Evolutionary conservation across 2,888 invertebrate species (phyloP).

Genomic region (Cosmopolites sordidus): DNA sequence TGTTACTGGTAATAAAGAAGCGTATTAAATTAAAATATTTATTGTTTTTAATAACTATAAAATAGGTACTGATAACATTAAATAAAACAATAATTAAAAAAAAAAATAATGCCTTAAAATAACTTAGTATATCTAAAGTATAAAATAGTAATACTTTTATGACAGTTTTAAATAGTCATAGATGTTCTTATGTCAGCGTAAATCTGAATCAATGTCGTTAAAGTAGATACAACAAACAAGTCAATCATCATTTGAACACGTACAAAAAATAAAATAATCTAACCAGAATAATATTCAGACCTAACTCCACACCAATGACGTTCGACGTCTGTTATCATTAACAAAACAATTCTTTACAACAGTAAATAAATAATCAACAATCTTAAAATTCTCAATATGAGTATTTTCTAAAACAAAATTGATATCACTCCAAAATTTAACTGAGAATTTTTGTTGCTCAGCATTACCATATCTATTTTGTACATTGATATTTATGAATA

Average conservation of each 20-base stretch:
- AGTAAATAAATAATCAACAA: background rate
- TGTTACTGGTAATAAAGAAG: too few relatives aligned
- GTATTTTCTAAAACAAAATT: background rate
- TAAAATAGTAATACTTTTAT: background rate
- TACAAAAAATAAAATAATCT: background rate
- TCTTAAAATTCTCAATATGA: slow-evolving; percentile 1
- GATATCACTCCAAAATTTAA: background rate
- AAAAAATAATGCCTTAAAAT: background rate
- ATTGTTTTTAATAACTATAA: too few relatives aligned
- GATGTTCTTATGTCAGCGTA: background rate
- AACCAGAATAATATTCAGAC: background rate
- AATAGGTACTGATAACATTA: too few relatives aligned
- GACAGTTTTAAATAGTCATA: background rate
- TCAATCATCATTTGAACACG: background rate
- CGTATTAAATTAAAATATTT: too few relatives aligned
- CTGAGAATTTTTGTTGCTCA: background rate
- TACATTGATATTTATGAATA: background rate
- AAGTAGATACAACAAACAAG: background rate
- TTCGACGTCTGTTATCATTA: background rate
- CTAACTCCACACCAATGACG: slow-evolving; percentile 5
- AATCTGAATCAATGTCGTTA: background rate
- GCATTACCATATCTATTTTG: slow-evolving; percentile 4
- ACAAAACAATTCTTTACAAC: background rate
- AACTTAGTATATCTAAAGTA: background rate
- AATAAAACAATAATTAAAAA: too few relatives aligned